Evolutionary conservation across 2,113 vertebrate genomes (phyloP), one percentile per base, ranked within the genome.

Genomic region (Fulmarus glacialis): DNA sequence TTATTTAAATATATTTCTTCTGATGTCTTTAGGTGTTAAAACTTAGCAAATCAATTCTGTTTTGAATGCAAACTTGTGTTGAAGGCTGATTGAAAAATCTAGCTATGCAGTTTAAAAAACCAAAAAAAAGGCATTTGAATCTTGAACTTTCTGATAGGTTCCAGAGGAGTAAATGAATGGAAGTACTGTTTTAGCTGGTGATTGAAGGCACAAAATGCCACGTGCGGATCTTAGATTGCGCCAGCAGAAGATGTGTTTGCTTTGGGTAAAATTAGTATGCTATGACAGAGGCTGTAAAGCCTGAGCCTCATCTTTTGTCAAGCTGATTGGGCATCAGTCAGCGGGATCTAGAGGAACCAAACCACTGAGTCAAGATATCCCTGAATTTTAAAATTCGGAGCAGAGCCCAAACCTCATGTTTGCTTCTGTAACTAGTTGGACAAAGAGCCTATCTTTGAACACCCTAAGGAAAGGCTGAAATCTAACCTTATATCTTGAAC

Each of bases 141-240:
- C 9, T 56, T 78, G 38, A 62, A 30, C 40, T 42, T 52, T 29
- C 4, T 63, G n/a, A 3, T 79, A 1, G 17, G 6, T 59, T 92
- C 23, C 47, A 82, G 60, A 82, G 60, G n/a, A 73, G 59, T 42
- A 38, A 45, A 63, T 70, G 19, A 67, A 40, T 30, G 11, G 19
- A 81, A 55, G 18, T 15, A 36, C 47, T 62, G 17, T 11, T 53
- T 62, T 56, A 88, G 29, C 12, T 47, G 14, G 45, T 59, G 77
- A 58, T 1, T 73, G 63, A 83, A 92, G 70, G 42, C 73, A 82
- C 27, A 60, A 87, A 91, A 71, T 55, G 59, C n/a, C 38, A 42
- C 4, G 3, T 40, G 4, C 4, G 9, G 43, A 27, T 43, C 32
- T 75, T 36, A 17, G 15, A 38, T 22, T 32, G 34, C 1, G 0